Percentiles rank a stretch among this genome's conserved stretches.
These are phyloP conservation scores for Tamias sibiricus DNA, from an alignment of 2,113 vertebrate species.

Conservation along the genomic window DNA sequence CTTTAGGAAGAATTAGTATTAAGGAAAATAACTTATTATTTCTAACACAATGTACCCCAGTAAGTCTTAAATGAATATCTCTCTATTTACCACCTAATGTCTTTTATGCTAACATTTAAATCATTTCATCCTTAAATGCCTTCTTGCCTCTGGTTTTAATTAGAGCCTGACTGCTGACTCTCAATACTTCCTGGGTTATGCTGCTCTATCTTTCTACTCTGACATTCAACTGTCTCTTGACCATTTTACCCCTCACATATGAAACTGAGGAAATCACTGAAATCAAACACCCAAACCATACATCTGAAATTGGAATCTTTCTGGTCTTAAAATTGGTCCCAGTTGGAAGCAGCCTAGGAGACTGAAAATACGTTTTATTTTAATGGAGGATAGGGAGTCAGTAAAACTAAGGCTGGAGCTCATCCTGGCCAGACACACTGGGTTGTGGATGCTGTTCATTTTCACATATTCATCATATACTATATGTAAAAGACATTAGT, in stretches of 20 bases:
- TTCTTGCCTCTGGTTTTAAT: constrained; percentile 36
- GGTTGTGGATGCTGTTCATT: background rate
- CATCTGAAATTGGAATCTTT: constrained; percentile 9
- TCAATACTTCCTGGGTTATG: background rate
- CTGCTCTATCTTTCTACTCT: background rate
- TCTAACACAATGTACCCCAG: background rate
- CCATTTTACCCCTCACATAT: background rate
- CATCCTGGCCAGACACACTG: background rate
- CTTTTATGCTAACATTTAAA: constrained; percentile 5
- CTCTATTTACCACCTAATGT: background rate
- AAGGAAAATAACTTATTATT: constrained; percentile 2
- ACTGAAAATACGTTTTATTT: background rate
- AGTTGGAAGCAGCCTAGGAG: background rate
- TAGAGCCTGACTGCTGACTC: background rate
- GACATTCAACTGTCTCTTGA: background rate
- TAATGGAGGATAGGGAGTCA: background rate
- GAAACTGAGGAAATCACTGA: constrained; percentile 28
- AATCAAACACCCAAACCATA: background rate
- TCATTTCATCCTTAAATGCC: background rate
- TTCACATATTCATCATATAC: background rate
- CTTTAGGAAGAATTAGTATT: constrained; percentile 1
- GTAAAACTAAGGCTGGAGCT: background rate
- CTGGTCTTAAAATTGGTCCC: background rate
- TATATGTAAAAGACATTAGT: background rate
- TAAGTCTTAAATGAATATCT: constrained; percentile 33